Conservation (phyloP, 2,113 vertebrate genomes). For the Sigmodon hispidus region DNA sequence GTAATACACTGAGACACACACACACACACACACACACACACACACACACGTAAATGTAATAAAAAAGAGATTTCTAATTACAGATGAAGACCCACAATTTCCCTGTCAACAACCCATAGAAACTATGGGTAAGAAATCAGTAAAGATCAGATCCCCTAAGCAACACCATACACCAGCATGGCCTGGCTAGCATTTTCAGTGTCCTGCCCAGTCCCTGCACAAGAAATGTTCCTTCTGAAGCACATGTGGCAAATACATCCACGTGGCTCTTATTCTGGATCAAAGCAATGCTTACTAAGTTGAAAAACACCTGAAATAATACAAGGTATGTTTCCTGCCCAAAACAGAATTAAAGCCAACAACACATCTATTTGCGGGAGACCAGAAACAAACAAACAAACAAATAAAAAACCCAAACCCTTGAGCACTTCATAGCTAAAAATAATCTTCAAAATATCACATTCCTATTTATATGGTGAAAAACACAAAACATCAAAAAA, state of each 20-base stretch:
- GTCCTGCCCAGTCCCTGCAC: not conserved
- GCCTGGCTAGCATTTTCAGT: not conserved
- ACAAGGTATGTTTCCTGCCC: not conserved
- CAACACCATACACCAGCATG: not conserved
- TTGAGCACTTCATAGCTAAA: not conserved
- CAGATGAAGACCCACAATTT: not conserved
- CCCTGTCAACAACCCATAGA: not conserved
- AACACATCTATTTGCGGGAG: not conserved
- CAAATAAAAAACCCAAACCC: not conserved
- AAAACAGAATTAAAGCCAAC: not conserved
- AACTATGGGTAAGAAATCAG: too few relatives aligned
- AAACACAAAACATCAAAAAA: not conserved
- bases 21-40: not conserved
- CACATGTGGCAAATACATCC: not conserved
- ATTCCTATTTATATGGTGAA: not conserved
- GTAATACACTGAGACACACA: not conserved
- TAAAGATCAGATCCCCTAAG: not conserved
- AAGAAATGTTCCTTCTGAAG: not conserved
- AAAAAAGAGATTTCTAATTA: not conserved
- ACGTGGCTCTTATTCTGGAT: not conserved
- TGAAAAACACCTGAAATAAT: not conserved
- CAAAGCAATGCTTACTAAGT: not conserved
- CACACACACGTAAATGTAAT: not conserved
- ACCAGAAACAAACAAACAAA: too few relatives aligned
- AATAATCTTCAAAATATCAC: not conserved